Evolutionary conservation across 2,888 invertebrate species (phyloP).

Genomic region (Geophilus truncorum): DNA sequence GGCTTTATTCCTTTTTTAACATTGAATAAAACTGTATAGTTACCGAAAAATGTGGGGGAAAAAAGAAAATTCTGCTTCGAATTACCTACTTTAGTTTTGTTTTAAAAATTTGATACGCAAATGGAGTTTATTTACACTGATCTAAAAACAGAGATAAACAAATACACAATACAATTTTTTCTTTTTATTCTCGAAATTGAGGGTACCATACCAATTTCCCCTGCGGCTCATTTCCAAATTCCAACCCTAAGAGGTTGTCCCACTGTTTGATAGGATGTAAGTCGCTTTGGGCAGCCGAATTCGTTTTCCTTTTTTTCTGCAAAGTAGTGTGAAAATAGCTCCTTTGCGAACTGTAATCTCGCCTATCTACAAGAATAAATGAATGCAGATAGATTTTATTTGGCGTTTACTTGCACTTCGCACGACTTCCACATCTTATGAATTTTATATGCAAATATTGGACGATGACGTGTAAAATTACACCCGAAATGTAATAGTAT

Average conservation of each 20-base stretch:
- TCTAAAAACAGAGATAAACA: not conserved
- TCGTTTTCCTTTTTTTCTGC: not conserved
- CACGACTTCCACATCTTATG: not conserved
- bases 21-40: not conserved
- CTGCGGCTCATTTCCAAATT: not conserved
- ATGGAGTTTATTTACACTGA: not conserved
- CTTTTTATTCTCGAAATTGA: not conserved
- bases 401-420: not conserved
- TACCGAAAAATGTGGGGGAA: no score
- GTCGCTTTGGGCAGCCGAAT: not conserved
- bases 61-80: no score
- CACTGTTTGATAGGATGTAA: not conserved
- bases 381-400: not conserved
- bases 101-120: no score
- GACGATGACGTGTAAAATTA: not conserved
- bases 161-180: not conserved
- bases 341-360: not conserved
- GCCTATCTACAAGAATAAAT: not conserved
- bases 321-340: not conserved
- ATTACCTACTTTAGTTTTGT: no score
- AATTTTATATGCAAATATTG: not conserved
- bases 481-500: not conserved
- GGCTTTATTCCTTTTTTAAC: not conserved
- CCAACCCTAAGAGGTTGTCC: not conserved
- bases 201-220: not conserved